Base-by-base conservation (phyloP, 2,113 vertebrate species). In the Ictalurus punctatus region DNA sequence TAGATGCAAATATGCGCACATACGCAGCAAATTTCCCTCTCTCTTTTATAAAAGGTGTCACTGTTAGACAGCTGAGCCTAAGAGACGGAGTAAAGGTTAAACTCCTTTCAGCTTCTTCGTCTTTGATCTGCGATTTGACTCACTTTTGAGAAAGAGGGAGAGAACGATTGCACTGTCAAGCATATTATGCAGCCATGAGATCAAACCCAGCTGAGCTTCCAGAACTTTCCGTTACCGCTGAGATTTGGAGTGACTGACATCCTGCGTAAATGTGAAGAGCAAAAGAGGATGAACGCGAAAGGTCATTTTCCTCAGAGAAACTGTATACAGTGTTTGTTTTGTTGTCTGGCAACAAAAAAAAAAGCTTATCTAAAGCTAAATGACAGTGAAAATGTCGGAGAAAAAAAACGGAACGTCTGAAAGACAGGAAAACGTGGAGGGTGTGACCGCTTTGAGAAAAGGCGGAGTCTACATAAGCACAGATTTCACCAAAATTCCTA, bases 111-210 rank as follows among this genome's bases (percentile, higher is more conserved):
- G 21, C 25, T 67, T 37, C 79, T 61, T 88, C 83, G 82, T 54
- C 86, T 90, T 88, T 91, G 83, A 88, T 90, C 86, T 90, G 48
- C 71, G 56, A 63, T 88, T 91, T 69, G 23, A 65, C 83, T 21
- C 27, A 44, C n/a, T 85, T 58, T 88, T 40, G 67, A 74, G 69
- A 63, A 25, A 76, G 17, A 89, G 83, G 67, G 44, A 65, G 59
- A 80, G 40, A 80, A 30, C 21, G n/a, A 54, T 67, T 54, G 59
- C 40, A 69, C 61, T 86, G 40, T 21, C 74, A 81, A 59, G 63
- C 52, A 48, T 83, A 87, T 90, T 88, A 86, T 86, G 61, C 88
- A 90, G 84, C 71, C 81, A 63, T 56, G 52, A 80, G 40, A 82
- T 90, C 89, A 81, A 86, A 86, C 86, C 30, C 27, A 10, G 56